phyloP scores from a whole-genome alignment of 2,888 invertebrate genomes.

The Cancer borealis region DNA sequence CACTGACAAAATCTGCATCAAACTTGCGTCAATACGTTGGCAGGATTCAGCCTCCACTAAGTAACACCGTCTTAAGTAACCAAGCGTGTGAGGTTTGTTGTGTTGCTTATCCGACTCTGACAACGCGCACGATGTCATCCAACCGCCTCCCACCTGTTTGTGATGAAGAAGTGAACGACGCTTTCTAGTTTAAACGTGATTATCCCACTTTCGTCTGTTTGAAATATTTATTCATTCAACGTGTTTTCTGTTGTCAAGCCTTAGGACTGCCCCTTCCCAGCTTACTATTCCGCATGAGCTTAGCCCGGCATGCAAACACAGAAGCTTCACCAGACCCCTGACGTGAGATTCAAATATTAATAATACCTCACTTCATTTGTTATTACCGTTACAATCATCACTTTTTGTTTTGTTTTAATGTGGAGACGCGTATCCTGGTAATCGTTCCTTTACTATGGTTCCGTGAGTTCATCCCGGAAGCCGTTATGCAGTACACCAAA shows the following conservation, averaged over 20 bases:
- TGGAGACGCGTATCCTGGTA: background rate
- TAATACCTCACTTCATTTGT: too few relatives aligned
- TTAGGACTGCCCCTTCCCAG: too few relatives aligned
- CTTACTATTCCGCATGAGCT: too few relatives aligned
- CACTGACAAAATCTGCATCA: background rate
- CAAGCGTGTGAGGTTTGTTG: slow-evolving; percentile 3
- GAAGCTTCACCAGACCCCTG: too few relatives aligned
- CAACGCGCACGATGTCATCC: background rate
- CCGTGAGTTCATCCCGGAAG: background rate
- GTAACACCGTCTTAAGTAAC: background rate
- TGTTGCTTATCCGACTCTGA: background rate
- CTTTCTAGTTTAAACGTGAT: too few relatives aligned
- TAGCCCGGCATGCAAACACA: too few relatives aligned
- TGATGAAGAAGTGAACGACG: background rate
- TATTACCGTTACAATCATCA: too few relatives aligned
- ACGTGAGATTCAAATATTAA: too few relatives aligned
- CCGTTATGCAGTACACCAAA: slow-evolving; percentile 12
- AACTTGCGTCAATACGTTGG: background rate
- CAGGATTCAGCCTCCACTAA: background rate
- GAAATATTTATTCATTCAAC: too few relatives aligned
- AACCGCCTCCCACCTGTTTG: background rate
- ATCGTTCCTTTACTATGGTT: background rate
- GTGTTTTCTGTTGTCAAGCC: too few relatives aligned
- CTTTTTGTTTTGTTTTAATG: background rate
- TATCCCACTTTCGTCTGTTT: too few relatives aligned